phyloP scores from a whole-genome alignment of 2,797 vertebrate species.

The Platyrinchus mystaceus region DNA sequence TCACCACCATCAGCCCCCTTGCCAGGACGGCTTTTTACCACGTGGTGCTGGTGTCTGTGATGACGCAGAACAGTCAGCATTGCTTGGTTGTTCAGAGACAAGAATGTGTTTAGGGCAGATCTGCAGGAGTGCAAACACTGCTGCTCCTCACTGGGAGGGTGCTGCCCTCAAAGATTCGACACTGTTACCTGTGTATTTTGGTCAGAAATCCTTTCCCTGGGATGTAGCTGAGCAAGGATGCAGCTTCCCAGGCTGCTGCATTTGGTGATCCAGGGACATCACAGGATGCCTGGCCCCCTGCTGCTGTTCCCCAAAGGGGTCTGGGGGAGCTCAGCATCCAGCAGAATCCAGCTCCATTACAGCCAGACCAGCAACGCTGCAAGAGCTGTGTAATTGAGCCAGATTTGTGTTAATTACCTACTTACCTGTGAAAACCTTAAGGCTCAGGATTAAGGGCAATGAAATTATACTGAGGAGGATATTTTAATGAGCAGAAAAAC shows the following conservation, averaged over 20 bases:
- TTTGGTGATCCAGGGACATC: background rate
- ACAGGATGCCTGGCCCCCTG: accelerated
- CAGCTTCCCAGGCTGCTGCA: accelerated
- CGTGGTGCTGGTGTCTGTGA: accelerated
- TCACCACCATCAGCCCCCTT: background rate
- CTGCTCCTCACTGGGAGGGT: background rate
- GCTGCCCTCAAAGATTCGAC: background rate
- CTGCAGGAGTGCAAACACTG: background rate
- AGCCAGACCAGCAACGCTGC: background rate
- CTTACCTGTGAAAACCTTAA: background rate
- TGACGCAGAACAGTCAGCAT: accelerated
- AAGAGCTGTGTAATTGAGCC: background rate
- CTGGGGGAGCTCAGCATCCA: background rate
- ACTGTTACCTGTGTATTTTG: background rate
- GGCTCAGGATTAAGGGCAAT: constrained; percentile 11
- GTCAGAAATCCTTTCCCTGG: background rate
- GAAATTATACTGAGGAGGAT: background rate
- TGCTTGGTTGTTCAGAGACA: background rate
- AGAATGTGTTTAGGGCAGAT: background rate
- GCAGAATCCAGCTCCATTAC: background rate
- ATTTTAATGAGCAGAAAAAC: constrained; percentile 35
- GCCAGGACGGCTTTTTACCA: background rate
- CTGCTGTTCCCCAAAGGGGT: background rate
- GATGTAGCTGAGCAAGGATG: background rate
- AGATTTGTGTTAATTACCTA: constrained; percentile 20